Evolutionary conservation across 2,888 invertebrate species (phyloP), one percentile per base, ranked within the genome.

Genomic region (Eulithis prunata): DNA sequence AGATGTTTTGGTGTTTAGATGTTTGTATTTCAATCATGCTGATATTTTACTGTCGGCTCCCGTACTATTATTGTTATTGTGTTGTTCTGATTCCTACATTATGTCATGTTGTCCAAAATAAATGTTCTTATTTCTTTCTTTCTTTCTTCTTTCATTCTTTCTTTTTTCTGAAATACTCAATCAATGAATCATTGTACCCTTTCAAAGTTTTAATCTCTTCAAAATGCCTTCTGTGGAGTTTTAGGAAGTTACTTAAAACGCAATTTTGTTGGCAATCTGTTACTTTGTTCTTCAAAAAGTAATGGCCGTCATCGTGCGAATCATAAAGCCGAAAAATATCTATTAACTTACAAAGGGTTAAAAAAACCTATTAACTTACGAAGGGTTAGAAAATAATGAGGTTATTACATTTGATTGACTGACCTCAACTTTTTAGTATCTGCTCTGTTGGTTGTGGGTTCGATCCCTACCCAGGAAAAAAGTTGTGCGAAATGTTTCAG

Each of bases 241-340:
- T 57, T 13, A 7, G 46, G 43, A 71, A 71, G 63, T 67, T 67
- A 66, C 60, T 70, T 63, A 64, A 66, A 71, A 70, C 56, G 70
- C 58, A 70, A 71, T 71, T 74, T 70, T 64, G 64, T 53, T 68
- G 28, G 43, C 57, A 68, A 73, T 71, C 74, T 66, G 68, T 61
- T 67, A 58, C 3, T 32, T 43, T 3, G 32, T 32, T 53, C 28
- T 32, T 5, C 14, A 43, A 13, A 32, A 52, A 52, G 6, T 11
- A 32, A 3, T 28, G 7, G 45, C 45, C 41, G 59, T 13, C 13
- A 36, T 53, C 5, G 7, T 36, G n/a, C 5, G 45, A 41, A 3
- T 41, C 21, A 41, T 8, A 8, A 53, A 13, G 36, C 13, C 10
- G 38, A 36, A 4, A 32, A 32, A 32, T n/a, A 21, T n/a, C 12